A percentile compares a stretch with the other conserved stretches of the same genome.
Conservation (phyloP, 2,797 vertebrate genomes). For the Rhabdomys pumilio region DNA sequence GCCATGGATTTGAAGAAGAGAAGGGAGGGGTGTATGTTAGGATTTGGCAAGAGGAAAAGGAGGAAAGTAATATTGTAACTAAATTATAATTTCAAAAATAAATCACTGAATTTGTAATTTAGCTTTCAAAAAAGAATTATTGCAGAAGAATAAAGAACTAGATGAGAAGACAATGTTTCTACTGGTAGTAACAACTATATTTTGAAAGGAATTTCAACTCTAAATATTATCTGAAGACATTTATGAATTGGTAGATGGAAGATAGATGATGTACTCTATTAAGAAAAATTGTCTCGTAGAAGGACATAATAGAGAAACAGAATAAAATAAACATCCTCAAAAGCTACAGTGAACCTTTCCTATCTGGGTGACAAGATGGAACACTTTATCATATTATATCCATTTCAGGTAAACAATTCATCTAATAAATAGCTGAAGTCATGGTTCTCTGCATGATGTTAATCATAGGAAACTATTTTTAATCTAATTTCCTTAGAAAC, state of each 20-base stretch:
- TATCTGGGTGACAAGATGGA: conserved; percentile 25
- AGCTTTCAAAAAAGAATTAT: conserved; percentile 22
- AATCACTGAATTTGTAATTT: conserved; percentile 45
- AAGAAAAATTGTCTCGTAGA: background rate
- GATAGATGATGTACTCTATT: background rate
- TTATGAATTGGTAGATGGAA: conserved; percentile 52
- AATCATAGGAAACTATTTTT: conserved; percentile 65
- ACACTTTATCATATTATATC: conserved; percentile 16
- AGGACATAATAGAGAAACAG: background rate
- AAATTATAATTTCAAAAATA: background rate
- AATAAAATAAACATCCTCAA: background rate
- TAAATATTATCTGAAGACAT: background rate
- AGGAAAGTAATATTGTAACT: background rate
- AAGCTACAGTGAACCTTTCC: background rate
- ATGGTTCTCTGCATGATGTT: conserved; percentile 39
- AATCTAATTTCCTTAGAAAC: conserved; percentile 58
- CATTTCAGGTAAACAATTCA: conserved; percentile 59
- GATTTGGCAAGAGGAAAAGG: background rate
- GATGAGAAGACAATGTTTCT: background rate
- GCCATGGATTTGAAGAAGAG: background rate
- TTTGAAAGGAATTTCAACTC: background rate
- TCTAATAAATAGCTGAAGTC: conserved; percentile 56
- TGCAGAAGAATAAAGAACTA: conserved; percentile 36
- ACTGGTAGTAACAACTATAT: conserved; percentile 20
- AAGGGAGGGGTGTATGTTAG: background rate